phyloP scores from a whole-genome alignment of 2,797 vertebrate genomes.

The Enteromius fasciolatus region DNA sequence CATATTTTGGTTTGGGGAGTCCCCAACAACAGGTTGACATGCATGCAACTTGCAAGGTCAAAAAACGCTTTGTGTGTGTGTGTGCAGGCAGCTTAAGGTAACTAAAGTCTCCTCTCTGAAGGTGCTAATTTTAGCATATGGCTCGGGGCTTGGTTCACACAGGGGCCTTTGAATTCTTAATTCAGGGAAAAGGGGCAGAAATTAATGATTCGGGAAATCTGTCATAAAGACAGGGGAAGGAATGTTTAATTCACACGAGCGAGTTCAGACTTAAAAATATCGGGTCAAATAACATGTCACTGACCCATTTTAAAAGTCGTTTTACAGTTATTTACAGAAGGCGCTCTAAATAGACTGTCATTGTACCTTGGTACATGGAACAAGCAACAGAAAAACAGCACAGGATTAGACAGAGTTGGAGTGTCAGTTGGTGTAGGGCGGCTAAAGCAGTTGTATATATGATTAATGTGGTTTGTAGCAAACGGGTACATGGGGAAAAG shows the following conservation, averaged over 20 bases:
- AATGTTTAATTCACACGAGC: slow-evolving; percentile 68
- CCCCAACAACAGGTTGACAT: too few species aligned
- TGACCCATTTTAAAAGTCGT: slow-evolving; percentile 52
- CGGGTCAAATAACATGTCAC: slow-evolving; percentile 57
- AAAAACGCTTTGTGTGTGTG: slow-evolving; percentile 19
- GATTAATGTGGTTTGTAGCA: slow-evolving; percentile 6
- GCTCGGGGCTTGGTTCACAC: slow-evolving; percentile 61
- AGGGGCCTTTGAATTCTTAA: slow-evolving; percentile 66
- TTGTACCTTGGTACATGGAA: not conserved
- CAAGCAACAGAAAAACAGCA: not conserved
- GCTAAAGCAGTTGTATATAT: not conserved
- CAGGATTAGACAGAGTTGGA: not conserved
- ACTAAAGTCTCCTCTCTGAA: slow-evolving; percentile 51
- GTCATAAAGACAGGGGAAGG: slow-evolving; percentile 63
- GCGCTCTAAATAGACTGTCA: slow-evolving; percentile 5
- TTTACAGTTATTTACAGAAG: slow-evolving; percentile 53
- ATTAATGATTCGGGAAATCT: slow-evolving; percentile 69
- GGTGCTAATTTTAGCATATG: slow-evolving; percentile 65
- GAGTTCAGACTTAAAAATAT: slow-evolving; percentile 56
- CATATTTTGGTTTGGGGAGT: too few species aligned
- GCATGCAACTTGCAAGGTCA: too few species aligned
- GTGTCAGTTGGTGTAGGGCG: not conserved
- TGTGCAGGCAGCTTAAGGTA: slow-evolving; percentile 42
- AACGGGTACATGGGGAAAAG: not conserved
- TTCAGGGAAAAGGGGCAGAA: slow-evolving; percentile 63